phyloP scores from a whole-genome alignment of 2,797 vertebrate species.

The Coregonus suidteri region DNA sequence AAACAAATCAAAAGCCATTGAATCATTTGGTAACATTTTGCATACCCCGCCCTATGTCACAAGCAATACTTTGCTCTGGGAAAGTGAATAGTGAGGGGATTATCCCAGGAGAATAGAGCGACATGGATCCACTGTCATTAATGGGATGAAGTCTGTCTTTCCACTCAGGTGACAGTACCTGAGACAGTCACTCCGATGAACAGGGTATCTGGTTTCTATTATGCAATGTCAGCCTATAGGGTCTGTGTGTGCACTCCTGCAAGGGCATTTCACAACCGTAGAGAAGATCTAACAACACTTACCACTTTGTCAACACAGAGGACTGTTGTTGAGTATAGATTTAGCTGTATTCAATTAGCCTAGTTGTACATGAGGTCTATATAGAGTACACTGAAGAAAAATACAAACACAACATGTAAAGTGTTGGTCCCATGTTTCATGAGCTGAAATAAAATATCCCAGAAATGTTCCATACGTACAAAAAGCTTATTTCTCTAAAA shows the following conservation, averaged over 20 bases:
- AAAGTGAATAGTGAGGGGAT: constrained; percentile 35
- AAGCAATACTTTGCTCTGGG: not conserved
- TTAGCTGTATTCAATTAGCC: not conserved
- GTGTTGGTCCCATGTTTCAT: too few relatives aligned
- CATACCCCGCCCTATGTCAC: not conserved
- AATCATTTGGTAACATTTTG: not conserved
- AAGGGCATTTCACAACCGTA: not conserved
- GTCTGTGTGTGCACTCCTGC: not conserved
- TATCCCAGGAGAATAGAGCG: constrained; percentile 7
- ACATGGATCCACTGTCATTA: constrained; percentile 46
- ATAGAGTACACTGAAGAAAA: too few relatives aligned
- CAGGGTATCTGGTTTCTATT: constrained; percentile 52
- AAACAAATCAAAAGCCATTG: not conserved
- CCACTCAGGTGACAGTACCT: constrained; percentile 55
- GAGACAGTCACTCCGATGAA: constrained; percentile 39
- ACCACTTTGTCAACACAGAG: not conserved
- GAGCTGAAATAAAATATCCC: too few relatives aligned
- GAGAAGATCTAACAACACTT: not conserved
- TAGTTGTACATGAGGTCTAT: too few relatives aligned
- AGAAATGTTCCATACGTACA: too few relatives aligned
- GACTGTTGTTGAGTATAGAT: not conserved
- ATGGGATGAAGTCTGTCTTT: constrained; percentile 38
- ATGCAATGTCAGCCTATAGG: constrained; percentile 35
- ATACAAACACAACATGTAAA: too few relatives aligned
- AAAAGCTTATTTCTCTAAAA: too few relatives aligned